Evolutionary conservation across 1,140 invertebrate genomes (phyloP).

Genomic region (Spodoptera frugiperda): DNA sequence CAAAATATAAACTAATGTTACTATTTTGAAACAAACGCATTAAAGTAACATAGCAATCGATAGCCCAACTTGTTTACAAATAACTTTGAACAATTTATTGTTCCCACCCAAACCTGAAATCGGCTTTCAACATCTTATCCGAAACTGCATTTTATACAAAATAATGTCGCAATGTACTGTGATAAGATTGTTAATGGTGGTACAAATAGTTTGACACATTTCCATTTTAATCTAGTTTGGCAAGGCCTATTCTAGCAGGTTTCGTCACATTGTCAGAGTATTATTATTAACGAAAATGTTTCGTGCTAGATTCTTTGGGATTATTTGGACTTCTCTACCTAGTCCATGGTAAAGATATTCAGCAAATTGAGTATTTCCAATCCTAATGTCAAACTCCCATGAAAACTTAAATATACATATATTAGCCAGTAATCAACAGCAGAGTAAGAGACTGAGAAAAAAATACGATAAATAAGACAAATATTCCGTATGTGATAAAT

Average conservation of each 20-base stretch:
- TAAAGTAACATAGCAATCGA: conserved; percentile 5
- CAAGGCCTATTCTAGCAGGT: conserved; percentile 4
- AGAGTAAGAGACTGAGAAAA: too few relatives aligned
- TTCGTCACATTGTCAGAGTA: neutral
- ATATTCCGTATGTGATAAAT: too few relatives aligned
- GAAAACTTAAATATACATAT: too few relatives aligned
- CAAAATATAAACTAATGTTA: too few relatives aligned
- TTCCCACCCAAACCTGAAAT: conserved; percentile 28
- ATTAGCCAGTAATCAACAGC: too few relatives aligned
- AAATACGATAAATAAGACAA: too few relatives aligned
- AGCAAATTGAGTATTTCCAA: too few relatives aligned
- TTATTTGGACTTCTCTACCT: too few relatives aligned
- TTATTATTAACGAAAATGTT: conserved; percentile 15
- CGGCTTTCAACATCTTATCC: conserved; percentile 32
- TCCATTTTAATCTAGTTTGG: conserved; percentile 40
- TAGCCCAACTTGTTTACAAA: neutral
- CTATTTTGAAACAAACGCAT: too few relatives aligned
- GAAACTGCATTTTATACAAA: conserved; percentile 10
- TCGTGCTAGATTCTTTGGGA: neutral
- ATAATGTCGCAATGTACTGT: conserved; percentile 30
- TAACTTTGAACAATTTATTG: conserved; percentile 22
- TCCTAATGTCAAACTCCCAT: too few relatives aligned
- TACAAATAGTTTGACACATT: conserved; percentile 36
- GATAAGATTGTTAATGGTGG: conserved; percentile 36
- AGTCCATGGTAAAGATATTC: too few relatives aligned